A percentile compares a stretch with the other conserved stretches of the same genome.
Evolutionary conservation across 2,888 invertebrate species (phyloP).

Genomic region (Herminia tarsipennalis): DNA sequence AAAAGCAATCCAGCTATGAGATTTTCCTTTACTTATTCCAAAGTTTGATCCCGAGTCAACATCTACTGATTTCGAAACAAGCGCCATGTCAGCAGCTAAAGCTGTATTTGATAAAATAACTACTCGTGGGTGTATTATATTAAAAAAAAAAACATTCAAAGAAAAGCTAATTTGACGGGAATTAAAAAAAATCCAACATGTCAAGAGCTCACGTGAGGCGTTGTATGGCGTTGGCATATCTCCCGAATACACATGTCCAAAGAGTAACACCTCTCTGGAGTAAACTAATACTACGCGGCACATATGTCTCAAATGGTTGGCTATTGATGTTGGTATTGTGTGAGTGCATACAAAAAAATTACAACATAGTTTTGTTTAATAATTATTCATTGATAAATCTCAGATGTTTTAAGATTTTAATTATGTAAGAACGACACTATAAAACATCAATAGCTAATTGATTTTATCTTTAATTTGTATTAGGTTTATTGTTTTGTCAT

Average conservation of each 20-base stretch:
- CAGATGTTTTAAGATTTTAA: too few relatives aligned
- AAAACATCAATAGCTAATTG: too few relatives aligned
- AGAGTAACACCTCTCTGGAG: too few relatives aligned
- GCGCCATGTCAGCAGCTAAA: constrained; percentile 14
- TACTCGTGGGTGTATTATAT: constrained; percentile 13
- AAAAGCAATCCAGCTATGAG: constrained; percentile 16
- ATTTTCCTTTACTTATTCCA: constrained; percentile 18
- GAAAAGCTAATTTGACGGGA: constrained; percentile 7
- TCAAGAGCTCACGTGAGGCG: constrained; percentile 3
- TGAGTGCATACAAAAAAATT: too few relatives aligned
- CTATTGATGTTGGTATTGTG: too few relatives aligned
- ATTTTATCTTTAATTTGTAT: too few relatives aligned
- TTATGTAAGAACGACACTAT: too few relatives aligned
- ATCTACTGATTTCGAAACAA: constrained; percentile 15
- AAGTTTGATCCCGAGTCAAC: constrained; percentile 17
- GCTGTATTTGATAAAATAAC: constrained; percentile 11
- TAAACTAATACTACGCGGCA: too few relatives aligned
- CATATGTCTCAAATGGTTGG: too few relatives aligned
- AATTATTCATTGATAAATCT: too few relatives aligned
- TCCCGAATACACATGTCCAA: constrained; percentile 6
- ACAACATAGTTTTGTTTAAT: too few relatives aligned
- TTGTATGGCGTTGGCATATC: constrained; percentile 14
- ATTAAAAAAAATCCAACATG: constrained; percentile 4
- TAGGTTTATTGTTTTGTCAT: too few relatives aligned
- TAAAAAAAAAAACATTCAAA: constrained; percentile 7